Percentiles rank a stretch among this genome's conserved stretches.
Evolutionary conservation across 2,888 invertebrate genomes (phyloP).

Genomic region (Heliconius ethilla): DNA sequence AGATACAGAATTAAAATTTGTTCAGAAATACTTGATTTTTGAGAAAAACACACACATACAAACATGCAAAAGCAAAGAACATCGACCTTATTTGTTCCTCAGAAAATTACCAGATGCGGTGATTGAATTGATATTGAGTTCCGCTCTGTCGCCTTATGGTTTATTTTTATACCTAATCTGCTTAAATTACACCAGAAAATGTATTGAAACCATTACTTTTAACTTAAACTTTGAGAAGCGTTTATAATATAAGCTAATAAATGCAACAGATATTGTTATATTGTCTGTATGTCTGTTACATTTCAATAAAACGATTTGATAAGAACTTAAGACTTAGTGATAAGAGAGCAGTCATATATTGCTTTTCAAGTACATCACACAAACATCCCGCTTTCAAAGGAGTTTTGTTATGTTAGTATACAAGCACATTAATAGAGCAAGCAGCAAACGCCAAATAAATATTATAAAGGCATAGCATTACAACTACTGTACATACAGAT

Average conservation of each 20-base stretch:
- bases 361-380: slow-evolving; percentile 60
- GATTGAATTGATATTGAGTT: slow-evolving; percentile 56
- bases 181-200: not conserved
- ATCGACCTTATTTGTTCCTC: slow-evolving; percentile 50
- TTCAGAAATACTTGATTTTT: not conserved
- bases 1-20: not conserved
- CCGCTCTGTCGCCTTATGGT: slow-evolving; percentile 34
- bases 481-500: slow-evolving; percentile 1
- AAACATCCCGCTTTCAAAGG: slow-evolving; percentile 68
- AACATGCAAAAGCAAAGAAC: slow-evolving; percentile 49
- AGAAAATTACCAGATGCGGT: slow-evolving; percentile 40
- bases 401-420: slow-evolving; percentile 51
- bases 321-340: slow-evolving; percentile 55
- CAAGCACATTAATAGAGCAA: slow-evolving; percentile 15
- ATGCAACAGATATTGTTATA: not conserved
- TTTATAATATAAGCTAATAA: not conserved
- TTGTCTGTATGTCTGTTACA: not conserved
- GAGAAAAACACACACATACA: slow-evolving; percentile 48
- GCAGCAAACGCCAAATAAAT: slow-evolving; percentile 24
- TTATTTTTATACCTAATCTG: slow-evolving; percentile 2
- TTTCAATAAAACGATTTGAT: not conserved
- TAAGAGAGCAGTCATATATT: slow-evolving; percentile 61
- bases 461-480: slow-evolving; percentile 7
- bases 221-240: not conserved
- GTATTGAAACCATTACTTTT: not conserved